Evolutionary conservation across 2,113 vertebrate species (phyloP).

Genomic region (Himantopus leucocephalus): DNA sequence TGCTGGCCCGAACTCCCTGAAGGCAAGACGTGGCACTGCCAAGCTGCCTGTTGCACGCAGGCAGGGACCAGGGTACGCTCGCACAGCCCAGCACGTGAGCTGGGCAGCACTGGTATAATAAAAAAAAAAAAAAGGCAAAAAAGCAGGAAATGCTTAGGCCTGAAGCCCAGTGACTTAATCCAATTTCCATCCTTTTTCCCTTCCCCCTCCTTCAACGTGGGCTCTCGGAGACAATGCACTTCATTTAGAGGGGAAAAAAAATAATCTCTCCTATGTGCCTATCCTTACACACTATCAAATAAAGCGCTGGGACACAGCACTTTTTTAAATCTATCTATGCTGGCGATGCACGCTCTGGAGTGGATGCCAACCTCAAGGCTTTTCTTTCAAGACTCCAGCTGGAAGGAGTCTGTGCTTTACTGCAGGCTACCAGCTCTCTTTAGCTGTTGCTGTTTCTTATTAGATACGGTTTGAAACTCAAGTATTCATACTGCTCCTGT

Average conservation of each 20-base stretch:
- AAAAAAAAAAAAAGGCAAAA: not conserved
- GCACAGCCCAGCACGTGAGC: not conserved
- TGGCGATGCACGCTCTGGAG: not conserved
- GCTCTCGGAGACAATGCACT: constrained; percentile 10
- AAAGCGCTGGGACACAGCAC: not conserved
- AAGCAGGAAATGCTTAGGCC: constrained; percentile 51
- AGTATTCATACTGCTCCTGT: not conserved
- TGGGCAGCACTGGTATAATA: not conserved
- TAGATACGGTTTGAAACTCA: not conserved
- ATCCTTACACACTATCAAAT: not conserved
- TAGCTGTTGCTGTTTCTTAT: not conserved
- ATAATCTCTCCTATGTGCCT: not conserved
- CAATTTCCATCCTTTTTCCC: constrained; percentile 45
- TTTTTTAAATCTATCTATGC: not conserved
- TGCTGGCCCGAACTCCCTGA: not conserved
- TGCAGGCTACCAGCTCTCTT: not conserved
- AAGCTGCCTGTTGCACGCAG: not conserved
- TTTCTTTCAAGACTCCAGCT: not conserved
- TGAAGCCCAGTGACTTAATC: constrained; percentile 60
- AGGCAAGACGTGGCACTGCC: not conserved
- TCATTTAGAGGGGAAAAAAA: not conserved
- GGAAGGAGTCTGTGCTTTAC: not conserved
- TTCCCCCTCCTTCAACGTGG: not conserved
- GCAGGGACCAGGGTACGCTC: not conserved
- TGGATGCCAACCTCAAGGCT: not conserved